Conservation (phyloP, 2,888 invertebrate genomes). For the Myopa testacea region DNA sequence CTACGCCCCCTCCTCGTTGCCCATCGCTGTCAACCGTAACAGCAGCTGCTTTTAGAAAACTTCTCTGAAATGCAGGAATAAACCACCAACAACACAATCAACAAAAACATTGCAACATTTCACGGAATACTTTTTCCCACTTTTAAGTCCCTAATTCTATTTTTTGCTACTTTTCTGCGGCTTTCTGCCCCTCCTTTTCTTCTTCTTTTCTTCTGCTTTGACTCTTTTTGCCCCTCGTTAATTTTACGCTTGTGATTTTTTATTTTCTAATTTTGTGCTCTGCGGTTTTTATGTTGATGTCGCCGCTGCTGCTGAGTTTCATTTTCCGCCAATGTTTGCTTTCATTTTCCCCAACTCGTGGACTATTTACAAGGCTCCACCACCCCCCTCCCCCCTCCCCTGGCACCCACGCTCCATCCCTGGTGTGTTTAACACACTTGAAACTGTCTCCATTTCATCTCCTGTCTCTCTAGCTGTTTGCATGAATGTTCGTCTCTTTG, state of each 20-base stretch:
- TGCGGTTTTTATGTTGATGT: conserved; percentile 49
- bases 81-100: neutral
- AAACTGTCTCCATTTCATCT: neutral
- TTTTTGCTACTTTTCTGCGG: neutral
- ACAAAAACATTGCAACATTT: neutral
- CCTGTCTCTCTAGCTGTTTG: neutral
- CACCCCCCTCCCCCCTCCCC: neutral
- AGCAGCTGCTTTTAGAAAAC: neutral
- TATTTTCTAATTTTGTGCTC: conserved; percentile 64
- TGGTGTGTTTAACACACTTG: neutral
- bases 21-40: neutral
- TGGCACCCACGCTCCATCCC: neutral
- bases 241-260: conserved; percentile 69
- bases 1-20: neutral
- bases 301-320: conserved; percentile 2
- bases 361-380: neutral
- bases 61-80: neutral
- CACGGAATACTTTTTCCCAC: neutral
- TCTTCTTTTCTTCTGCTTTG: neutral
- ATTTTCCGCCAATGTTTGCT: conserved; percentile 15
- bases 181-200: neutral
- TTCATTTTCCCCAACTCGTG: neutral
- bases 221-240: conserved; percentile 50
- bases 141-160: neutral
- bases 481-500: neutral